Base-by-base conservation (phyloP, 1,140 invertebrate genomes). In the Nautilus pompilius region DNA sequence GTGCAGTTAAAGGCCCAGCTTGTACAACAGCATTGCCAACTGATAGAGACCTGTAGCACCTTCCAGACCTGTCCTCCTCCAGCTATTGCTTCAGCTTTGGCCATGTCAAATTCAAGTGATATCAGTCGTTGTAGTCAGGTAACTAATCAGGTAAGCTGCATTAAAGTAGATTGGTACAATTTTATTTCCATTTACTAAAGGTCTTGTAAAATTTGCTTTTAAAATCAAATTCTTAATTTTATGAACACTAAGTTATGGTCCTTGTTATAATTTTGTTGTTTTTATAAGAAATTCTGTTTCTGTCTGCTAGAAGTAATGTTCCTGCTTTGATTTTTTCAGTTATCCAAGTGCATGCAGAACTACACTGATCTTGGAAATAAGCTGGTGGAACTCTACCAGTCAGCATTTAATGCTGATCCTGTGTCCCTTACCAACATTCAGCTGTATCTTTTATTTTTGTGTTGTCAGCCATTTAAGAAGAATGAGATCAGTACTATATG, bases 361-460 rank as follows among this genome's bases (percentile, higher is more conserved):
- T 88, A 95, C 46, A 87, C 89, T 62, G 85, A 80, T 2, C 89
- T 92, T 62, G 89, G 90, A 28, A 89, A 90, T 30, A 86, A 89
- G 45, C 95, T 93, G 78, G 90, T 89, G 62, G 89, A 89, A 65
- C 84, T 97, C 1, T 96, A 95, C 76, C 90, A 94, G 76, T 91
- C 91, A 20, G 91, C 93, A 41, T 98, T 97, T 85, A 93, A 97
- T 86, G 93, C 94, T 10, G 93, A 97, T 84, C 88, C 89, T 36
- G 87, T 88, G 10, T 96, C 53, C 84, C 88, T 79, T 46, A 54
- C 65, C 33, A 93, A 93, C 72, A 87, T 97, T 59, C 85, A 86
- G 80, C 83, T 88, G 86, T 88, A 88, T 82, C 81, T 79, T 82
- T 76, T 66, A 17, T 20, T 17, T n/a, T n/a, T n/a, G n/a, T n/a